Conservation (phyloP, 2,113 vertebrate genomes). For the Pachypanchax playfairii region DNA sequence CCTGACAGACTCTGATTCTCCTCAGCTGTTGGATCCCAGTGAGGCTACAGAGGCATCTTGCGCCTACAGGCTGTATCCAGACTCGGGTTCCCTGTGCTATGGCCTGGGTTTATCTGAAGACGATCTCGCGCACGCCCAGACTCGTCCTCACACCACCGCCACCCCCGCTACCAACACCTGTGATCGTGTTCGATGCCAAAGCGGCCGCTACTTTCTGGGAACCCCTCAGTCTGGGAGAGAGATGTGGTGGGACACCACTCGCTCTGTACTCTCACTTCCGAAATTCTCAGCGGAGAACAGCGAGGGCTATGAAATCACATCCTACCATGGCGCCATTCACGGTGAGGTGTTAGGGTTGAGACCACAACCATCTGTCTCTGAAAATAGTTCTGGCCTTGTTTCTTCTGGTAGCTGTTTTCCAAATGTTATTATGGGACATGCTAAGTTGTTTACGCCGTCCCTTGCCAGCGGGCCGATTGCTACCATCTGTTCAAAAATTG, state of each 20-base stretch:
- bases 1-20: slow-evolving; percentile 90
- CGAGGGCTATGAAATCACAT: slow-evolving; percentile 91
- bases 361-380: slow-evolving; percentile 72
- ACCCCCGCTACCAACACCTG: slow-evolving; percentile 83
- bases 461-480: slow-evolving; percentile 73
- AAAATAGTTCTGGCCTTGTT: slow-evolving; percentile 59
- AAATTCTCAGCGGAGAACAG: slow-evolving; percentile 91
- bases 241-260: slow-evolving; percentile 93
- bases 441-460: slow-evolving; percentile 75
- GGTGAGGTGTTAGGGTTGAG: slow-evolving; percentile 83
- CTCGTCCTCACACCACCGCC: slow-evolving; percentile 73
- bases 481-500: slow-evolving; percentile 80
- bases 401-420: slow-evolving; percentile 71
- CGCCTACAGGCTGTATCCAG: slow-evolving; percentile 91
- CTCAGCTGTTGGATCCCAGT: slow-evolving; percentile 88
- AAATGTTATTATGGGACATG: slow-evolving; percentile 74
- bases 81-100: slow-evolving; percentile 89
- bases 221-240: slow-evolving; percentile 89
- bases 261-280: slow-evolving; percentile 86
- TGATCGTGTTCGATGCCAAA: slow-evolving; percentile 91
- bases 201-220: slow-evolving; percentile 94
- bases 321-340: slow-evolving; percentile 88
- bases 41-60: slow-evolving; percentile 90
- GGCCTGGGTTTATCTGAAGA: slow-evolving; percentile 87
- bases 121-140: slow-evolving; percentile 81